phyloP scores from a whole-genome alignment of 1,140 invertebrate genomes.

The Leptinotarsa texana region DNA sequence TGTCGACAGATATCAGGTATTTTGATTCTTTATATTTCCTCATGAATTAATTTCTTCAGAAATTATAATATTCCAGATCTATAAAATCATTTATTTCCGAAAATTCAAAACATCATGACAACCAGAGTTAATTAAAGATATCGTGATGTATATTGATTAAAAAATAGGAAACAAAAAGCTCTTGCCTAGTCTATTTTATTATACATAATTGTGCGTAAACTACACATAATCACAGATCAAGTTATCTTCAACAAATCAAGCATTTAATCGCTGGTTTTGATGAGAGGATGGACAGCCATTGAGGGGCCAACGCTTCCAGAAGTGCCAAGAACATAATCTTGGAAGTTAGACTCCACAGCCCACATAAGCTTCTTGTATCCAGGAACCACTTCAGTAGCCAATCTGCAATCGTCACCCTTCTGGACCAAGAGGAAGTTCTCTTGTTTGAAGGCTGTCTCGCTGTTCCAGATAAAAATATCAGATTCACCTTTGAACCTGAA shows the following conservation, averaged over 20 bases:
- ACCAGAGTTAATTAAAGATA: neutral
- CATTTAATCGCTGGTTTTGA: slow-evolving; percentile 49
- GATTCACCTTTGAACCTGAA: slow-evolving; percentile 64
- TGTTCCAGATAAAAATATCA: slow-evolving; percentile 67
- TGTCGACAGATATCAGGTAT: no score
- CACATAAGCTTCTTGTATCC: slow-evolving; percentile 64
- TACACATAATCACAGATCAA: slow-evolving; percentile 26
- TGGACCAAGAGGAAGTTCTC: slow-evolving; percentile 64
- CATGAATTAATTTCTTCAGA: no score
- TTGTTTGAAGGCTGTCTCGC: slow-evolving; percentile 59
- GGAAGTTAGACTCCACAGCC: slow-evolving; percentile 68
- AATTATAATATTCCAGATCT: no score
- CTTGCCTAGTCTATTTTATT: slow-evolving; percentile 24
- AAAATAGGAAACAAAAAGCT: neutral
- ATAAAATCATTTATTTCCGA: no score
- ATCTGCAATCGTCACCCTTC: slow-evolving; percentile 61
- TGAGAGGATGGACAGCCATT: slow-evolving; percentile 51
- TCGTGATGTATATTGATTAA: neutral
- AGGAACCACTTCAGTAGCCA: slow-evolving; percentile 64
- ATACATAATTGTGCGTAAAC: slow-evolving; percentile 1
- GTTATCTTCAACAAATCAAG: slow-evolving; percentile 20
- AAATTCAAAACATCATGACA: no score
- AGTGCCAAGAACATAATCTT: slow-evolving; percentile 63
- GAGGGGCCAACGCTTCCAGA: slow-evolving; percentile 61
- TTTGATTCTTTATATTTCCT: no score